Percentiles rank a stretch among this genome's conserved stretches.
These are phyloP conservation scores for Dastarcus helophoroides DNA, from an alignment of 2,888 invertebrate species.

Conservation along the genomic window DNA sequence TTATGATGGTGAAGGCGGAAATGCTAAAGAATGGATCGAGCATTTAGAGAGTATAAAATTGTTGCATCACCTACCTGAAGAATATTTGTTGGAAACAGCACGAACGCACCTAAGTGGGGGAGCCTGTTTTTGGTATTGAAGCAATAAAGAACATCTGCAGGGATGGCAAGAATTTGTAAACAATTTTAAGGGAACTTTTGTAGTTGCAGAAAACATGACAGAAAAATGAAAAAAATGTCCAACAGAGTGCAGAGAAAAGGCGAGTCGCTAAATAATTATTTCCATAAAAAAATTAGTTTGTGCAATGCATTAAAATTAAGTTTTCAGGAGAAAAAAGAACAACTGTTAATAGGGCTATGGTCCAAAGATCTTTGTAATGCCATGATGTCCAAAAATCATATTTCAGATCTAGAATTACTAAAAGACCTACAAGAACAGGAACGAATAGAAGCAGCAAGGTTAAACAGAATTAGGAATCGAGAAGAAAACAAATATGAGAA, in stretches of 20 bases:
- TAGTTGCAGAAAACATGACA: slow-evolving; percentile 1
- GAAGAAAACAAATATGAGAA: too few species aligned
- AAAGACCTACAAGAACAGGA: too few species aligned
- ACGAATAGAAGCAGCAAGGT: too few species aligned
- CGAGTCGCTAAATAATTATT: slow-evolving; percentile 1
- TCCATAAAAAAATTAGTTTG: not conserved
- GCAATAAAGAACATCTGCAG: not conserved
- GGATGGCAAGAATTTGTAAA: not conserved
- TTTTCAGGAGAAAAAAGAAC: slow-evolving; percentile 1
- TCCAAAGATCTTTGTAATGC: slow-evolving; percentile 1
- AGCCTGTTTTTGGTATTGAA: not conserved
- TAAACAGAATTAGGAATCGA: too few species aligned
- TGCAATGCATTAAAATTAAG: not conserved
- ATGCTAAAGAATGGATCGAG: too few species aligned
- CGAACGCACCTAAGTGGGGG: not conserved
- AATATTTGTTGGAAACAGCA: not conserved
- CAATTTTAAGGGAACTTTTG: not conserved
- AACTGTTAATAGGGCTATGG: not conserved
- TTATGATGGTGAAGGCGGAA: too few species aligned
- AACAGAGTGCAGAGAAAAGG: not conserved
- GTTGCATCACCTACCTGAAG: not conserved
- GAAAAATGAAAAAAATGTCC: not conserved
- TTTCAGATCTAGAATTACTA: too few species aligned
- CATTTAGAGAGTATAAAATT: too few species aligned
- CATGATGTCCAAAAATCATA: not conserved